Evolutionary conservation across 2,113 vertebrate species (phyloP).

Genomic region (Calyptommatus sinebrachiatus): DNA sequence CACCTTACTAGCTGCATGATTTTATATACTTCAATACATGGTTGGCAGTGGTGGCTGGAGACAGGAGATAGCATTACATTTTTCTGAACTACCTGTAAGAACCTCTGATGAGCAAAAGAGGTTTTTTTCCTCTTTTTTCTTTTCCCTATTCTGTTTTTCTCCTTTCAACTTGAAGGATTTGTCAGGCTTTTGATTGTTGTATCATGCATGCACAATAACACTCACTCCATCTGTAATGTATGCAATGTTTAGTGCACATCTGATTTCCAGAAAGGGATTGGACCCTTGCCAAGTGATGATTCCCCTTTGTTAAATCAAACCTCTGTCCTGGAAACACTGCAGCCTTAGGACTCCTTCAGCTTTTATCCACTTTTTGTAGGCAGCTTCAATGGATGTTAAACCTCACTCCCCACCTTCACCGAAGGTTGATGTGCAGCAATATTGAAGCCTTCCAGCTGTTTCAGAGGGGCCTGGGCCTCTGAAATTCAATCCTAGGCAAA

Average conservation of each 20-base stretch:
- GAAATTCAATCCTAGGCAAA: not conserved
- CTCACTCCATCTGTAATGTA: not conserved
- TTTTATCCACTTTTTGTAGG: not conserved
- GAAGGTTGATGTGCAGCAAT: not conserved
- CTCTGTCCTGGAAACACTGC: not conserved
- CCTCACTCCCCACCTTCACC: not conserved
- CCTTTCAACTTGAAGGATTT: not conserved
- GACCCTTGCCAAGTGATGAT: not conserved
- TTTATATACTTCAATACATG: too few species aligned
- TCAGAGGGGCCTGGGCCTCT: not conserved
- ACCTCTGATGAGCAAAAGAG: not conserved
- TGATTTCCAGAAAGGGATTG: not conserved
- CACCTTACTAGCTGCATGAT: too few species aligned
- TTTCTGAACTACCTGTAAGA: too few species aligned
- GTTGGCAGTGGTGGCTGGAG: too few species aligned
- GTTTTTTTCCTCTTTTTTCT: not conserved
- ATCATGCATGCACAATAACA: not conserved
- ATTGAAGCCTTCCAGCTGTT: not conserved
- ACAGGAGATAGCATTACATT: too few species aligned
- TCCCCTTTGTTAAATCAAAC: not conserved
- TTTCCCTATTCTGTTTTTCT: not conserved
- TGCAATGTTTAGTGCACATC: not conserved
- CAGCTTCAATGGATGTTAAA: not conserved
- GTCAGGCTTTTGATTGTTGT: not conserved
- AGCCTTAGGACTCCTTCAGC: not conserved